Percentiles rank a stretch among this genome's conserved stretches.
Conservation (phyloP, 2,113 vertebrate genomes). For the Penelope pileata region DNA sequence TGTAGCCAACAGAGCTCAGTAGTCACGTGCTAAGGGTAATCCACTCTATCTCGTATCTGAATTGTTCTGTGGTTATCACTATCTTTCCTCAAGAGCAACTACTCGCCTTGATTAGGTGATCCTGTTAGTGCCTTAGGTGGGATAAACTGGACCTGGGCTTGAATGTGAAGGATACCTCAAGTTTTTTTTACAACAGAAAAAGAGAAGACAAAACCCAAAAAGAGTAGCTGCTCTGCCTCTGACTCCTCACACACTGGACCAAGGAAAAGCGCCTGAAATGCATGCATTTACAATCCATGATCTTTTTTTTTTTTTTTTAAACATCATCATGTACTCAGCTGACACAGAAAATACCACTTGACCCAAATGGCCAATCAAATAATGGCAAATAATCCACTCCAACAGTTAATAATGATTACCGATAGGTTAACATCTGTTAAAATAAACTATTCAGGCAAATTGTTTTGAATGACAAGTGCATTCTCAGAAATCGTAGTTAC, state of each 20-base stretch:
- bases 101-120: neutral
- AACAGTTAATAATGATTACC: neutral
- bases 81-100: neutral
- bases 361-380: neutral
- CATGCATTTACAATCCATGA: neutral
- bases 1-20: neutral
- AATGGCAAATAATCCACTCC: neutral
- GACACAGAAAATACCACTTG: neutral
- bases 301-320: neutral
- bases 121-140: neutral
- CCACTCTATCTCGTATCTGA: conserved; percentile 22
- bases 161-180: neutral
- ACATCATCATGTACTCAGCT: neutral
- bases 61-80: neutral
- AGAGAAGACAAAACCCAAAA: neutral
- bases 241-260: neutral
- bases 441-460: neutral
- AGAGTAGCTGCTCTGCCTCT: neutral
- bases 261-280: neutral
- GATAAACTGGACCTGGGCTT: neutral
- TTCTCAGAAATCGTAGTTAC: neutral
- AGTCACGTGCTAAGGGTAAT: neutral
- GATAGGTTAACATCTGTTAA: neutral
- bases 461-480: neutral
- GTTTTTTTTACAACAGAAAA: neutral